phyloP scores from a whole-genome alignment of 2,113 vertebrate species.

The Solenodon paradoxus region DNA sequence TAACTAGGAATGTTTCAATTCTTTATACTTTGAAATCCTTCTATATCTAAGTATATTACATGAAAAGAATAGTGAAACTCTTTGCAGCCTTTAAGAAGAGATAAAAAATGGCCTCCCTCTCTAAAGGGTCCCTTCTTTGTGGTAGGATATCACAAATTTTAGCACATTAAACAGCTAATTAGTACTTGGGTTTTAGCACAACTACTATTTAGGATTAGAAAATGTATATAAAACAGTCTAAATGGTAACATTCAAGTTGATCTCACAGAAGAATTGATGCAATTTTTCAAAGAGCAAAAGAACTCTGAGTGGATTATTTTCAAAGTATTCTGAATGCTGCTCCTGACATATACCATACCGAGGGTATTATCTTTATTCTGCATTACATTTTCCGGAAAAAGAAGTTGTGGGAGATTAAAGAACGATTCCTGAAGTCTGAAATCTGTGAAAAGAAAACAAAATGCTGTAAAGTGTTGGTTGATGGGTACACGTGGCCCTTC shows the following conservation, averaged over 20 bases:
- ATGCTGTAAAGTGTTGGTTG: conserved; percentile 63
- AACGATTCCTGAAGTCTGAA: conserved; percentile 79
- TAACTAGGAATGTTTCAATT: not conserved
- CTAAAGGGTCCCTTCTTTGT: not conserved
- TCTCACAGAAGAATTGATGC: not conserved
- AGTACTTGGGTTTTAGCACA: not conserved
- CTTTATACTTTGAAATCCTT: not conserved
- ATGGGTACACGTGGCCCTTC: conserved; percentile 52
- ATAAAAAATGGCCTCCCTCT: not conserved
- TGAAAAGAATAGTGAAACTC: not conserved
- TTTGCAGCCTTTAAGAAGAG: not conserved
- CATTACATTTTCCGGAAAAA: conserved; percentile 78
- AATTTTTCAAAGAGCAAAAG: conserved; percentile 22
- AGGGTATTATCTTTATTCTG: conserved; percentile 77
- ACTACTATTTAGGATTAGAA: conserved; percentile 46
- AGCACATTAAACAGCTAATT: not conserved
- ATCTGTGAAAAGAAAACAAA: conserved; percentile 73
- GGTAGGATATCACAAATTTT: not conserved
- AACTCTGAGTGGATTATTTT: conserved; percentile 24
- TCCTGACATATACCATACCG: conserved; percentile 75
- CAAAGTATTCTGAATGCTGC: conserved; percentile 50
- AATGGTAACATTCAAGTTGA: not conserved
- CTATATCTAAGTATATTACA: not conserved
- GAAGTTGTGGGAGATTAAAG: conserved; percentile 78
- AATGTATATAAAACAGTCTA: conserved; percentile 18